Percentiles rank a stretch among this genome's conserved stretches.
Evolutionary conservation across 1,140 invertebrate genomes (phyloP).

Genomic region (Lordiphosa mommai): DNA sequence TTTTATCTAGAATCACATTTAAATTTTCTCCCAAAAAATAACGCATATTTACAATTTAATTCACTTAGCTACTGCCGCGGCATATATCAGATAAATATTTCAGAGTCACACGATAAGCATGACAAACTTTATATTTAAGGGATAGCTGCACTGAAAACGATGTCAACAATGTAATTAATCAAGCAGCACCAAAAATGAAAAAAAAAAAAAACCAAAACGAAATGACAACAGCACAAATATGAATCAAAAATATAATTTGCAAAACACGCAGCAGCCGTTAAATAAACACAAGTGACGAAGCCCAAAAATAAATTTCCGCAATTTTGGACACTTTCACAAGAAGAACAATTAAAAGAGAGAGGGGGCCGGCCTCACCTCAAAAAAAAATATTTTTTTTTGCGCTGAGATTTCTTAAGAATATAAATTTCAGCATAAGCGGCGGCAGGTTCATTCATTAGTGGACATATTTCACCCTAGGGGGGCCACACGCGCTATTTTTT

Average conservation of each 20-base stretch:
- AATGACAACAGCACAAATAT: conserved; percentile 5
- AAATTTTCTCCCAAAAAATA: too few relatives aligned
- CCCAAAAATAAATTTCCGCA: conserved; percentile 13
- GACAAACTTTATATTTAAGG: not conserved
- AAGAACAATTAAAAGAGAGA: conserved; percentile 13
- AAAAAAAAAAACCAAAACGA: too few relatives aligned
- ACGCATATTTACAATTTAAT: too few relatives aligned
- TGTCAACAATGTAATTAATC: conserved; percentile 4
- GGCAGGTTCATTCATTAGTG: conserved; percentile 49
- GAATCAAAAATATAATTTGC: conserved; percentile 5
- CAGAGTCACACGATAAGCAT: not conserved
- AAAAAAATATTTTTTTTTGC: not conserved
- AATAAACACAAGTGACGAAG: conserved; percentile 27
- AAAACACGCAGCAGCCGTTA: conserved; percentile 16
- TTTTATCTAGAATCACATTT: too few relatives aligned
- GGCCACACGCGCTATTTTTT: conserved; percentile 38
- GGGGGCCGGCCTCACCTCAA: not conserved
- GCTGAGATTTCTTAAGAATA: conserved; percentile 28
- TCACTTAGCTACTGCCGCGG: too few relatives aligned
- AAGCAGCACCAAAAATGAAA: not conserved
- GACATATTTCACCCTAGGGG: conserved; percentile 32
- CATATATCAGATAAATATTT: not conserved
- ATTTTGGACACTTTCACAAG: conserved; percentile 30
- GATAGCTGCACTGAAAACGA: not conserved
- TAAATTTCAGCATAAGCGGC: conserved; percentile 30